These are phyloP conservation scores for Didymodactylos carnosus DNA, from an alignment of 2,888 invertebrate genomes.

Conservation along the genomic window DNA sequence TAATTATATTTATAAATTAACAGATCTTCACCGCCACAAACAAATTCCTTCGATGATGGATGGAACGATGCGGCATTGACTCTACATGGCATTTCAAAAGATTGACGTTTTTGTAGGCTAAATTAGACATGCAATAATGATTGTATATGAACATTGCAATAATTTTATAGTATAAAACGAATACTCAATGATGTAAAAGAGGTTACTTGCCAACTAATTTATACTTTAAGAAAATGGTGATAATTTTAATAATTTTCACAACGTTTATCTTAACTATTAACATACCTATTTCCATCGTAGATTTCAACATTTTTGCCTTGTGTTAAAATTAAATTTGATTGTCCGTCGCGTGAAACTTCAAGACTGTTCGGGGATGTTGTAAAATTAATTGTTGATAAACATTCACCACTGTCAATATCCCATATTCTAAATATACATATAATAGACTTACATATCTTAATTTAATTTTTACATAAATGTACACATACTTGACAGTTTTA, in stretches of 20 bases:
- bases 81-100: conserved; percentile 64
- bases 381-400: conserved; percentile 67
- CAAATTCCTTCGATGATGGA: conserved; percentile 68
- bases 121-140: conserved; percentile 29
- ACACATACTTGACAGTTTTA: conserved; percentile 52
- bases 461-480: no score
- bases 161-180: not conserved
- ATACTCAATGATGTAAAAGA: no score
- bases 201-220: no score
- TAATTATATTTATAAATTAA: conserved; percentile 94
- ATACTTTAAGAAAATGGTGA: no score
- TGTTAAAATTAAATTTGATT: conserved; percentile 57
- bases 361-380: conserved; percentile 62
- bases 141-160: not conserved
- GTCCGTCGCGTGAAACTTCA: conserved; percentile 66
- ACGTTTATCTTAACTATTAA: no score
- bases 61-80: conserved; percentile 78
- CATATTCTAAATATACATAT: conserved; percentile 28
- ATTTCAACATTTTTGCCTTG: conserved; percentile 48
- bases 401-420: conserved; percentile 39
- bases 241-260: no score
- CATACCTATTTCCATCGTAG: conserved; percentile 43
- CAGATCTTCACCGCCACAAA: conserved; percentile 86
- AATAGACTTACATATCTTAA: not conserved
- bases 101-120: conserved; percentile 61